A percentile compares a stretch with the other conserved stretches of the same genome.
phyloP scores from a whole-genome alignment of 2,797 vertebrate species.

The Limosa lapponica region DNA sequence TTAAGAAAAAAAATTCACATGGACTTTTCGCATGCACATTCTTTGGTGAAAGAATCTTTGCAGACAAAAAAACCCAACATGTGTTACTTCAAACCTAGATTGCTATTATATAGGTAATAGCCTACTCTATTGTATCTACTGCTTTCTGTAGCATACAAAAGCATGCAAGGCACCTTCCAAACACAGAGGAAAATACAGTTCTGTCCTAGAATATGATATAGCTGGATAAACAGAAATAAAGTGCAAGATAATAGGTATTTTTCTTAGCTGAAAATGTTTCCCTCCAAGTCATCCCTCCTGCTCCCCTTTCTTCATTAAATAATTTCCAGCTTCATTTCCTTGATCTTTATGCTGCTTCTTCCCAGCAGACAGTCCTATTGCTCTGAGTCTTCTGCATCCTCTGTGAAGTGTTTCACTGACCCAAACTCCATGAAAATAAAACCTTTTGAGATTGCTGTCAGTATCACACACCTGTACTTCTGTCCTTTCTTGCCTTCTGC shows the following conservation, averaged over 20 bases:
- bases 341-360: neutral
- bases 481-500: neutral
- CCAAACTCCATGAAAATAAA: neutral
- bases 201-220: neutral
- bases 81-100: neutral
- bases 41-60: neutral
- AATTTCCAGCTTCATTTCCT: neutral
- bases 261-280: neutral
- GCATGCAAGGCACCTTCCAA: neutral
- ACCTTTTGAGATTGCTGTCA: neutral
- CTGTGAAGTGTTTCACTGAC: neutral
- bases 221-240: neutral
- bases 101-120: neutral
- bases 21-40: neutral
- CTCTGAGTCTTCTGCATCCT: neutral
- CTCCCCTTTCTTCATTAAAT: neutral
- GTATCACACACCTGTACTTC: neutral
- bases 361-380: neutral
- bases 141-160: neutral
- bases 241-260: neutral
- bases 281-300: neutral
- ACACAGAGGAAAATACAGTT: neutral
- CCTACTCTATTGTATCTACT: neutral
- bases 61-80: accelerated
- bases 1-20: neutral